Evolutionary conservation across 2,797 vertebrate species (phyloP).

Genomic region (Remorina albescens): DNA sequence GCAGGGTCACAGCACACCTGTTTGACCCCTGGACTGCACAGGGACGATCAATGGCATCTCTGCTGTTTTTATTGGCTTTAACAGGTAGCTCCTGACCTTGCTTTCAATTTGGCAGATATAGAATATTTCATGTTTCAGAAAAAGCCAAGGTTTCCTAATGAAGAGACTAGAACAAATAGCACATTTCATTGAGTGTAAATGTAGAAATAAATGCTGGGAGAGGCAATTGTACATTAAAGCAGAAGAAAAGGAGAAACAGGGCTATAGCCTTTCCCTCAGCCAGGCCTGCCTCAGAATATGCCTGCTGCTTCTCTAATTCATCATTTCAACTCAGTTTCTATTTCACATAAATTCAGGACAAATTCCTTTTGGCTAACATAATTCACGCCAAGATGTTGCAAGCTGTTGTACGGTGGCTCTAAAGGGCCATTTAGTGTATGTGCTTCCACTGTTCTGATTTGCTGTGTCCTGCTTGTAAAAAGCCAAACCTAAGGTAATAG

Average conservation of each 20-base stretch:
- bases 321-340: conserved; percentile 77
- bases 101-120: conserved; percentile 25
- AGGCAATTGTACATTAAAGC: no score
- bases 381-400: conserved; percentile 41
- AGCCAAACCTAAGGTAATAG: not conserved
- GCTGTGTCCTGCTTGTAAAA: conserved; percentile 23
- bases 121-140: conserved; percentile 10
- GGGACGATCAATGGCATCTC: conserved; percentile 22
- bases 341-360: conserved; percentile 63
- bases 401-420: conserved; percentile 45
- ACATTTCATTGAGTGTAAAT: conserved; percentile 46
- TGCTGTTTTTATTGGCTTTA: no score
- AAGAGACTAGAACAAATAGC: conserved; percentile 30
- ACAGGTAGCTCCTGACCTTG: conserved; percentile 16
- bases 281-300: conserved; percentile 56
- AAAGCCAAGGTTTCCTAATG: not conserved
- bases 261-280: conserved; percentile 16
- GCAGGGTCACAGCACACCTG: conserved; percentile 59
- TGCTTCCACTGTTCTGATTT: conserved; percentile 20
- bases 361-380: conserved; percentile 82
- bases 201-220: conserved; percentile 37
- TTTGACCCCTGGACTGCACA: conserved; percentile 38
- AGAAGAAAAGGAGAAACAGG: not conserved
- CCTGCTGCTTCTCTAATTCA: conserved; percentile 65
- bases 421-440: conserved; percentile 8